Evolutionary conservation across 2,888 invertebrate genomes (phyloP), one percentile per base, ranked within the genome.

Genomic region (Molorchus minor): DNA sequence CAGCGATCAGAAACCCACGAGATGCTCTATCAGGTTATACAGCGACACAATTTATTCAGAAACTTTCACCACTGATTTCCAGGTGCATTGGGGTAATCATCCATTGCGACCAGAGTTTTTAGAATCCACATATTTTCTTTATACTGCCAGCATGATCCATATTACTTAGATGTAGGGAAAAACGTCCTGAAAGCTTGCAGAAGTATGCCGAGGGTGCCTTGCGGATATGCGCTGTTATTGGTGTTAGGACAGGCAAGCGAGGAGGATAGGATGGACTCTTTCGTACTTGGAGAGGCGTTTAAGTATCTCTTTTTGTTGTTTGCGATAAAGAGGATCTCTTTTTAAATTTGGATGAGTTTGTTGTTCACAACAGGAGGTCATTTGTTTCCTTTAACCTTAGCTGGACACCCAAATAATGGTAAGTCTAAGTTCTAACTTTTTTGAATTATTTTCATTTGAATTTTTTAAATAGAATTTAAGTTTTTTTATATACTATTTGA

Each of bases 1-100:
- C 97, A 5, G 98, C 98, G 0, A 96, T 99, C n/a, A n/a, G 97
- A 98, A 83, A 97, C 96, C 0, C 98, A 98, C 78, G 98, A 98
- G 81, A 97, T 98, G 96, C 85, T 99, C 1, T 97, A 96, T 80
- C 98, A 98, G 83, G 96, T 99, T 10, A 95, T 97, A 88, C 94
- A 97, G 81, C 87, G 95, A 74, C 98, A 99, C 80, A 97, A 96
- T 64, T 98, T 98, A 80, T 90, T 99, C 98, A 0, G 98, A 99
- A 84, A 98, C 98, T 2, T 99, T 99, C 80, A 98, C 98, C 0
- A 93, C 94, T 0, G 98, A 98, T 81, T 96, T 98, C 53, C 78
- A 91, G 88, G 95, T 99, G 5, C 97, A 98, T 77, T 99, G 98
- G 98, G 97, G 94, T 1, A 96, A 98, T 78, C 96, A 98, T 82